Base-by-base conservation (phyloP, 2,888 invertebrate species). In the Agonopterix heracliana region DNA sequence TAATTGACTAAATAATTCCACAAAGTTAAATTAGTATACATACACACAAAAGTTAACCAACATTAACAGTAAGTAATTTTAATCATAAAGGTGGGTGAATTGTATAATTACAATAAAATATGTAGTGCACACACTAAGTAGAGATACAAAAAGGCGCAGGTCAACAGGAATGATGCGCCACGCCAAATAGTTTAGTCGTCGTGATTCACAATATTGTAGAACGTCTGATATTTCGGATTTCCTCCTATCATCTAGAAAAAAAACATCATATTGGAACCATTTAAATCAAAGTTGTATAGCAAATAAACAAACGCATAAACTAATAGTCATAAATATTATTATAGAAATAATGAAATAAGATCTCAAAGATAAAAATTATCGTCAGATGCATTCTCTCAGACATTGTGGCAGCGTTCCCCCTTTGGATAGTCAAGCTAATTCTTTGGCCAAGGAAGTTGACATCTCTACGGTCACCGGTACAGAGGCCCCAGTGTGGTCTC, bases 81-180 rank as follows among this genome's bases (percentile, higher is more conserved):
- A 41, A 41, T n/a, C 43, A 17, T 44, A 35, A 11, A 47, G 26
- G 26, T 47, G 47, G 8, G 43, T 47, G 9, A 47, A 44, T 12
- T 47, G 47, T 12, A 47, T n/a, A 11, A 47, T 8, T 12, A 47
- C 47, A 26, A 47, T 47, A 38, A 47, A 47, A 38, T 47, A 47
- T 2, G 47, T 38, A 36, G 35, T 38, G 14, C 43, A 47, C 9
- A 47, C 2, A 10, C 36, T 44, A 10, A 43, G 38, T 4, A 47
- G 9, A 38, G 47, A 43, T 11, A 47, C 4, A 4, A 47, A 3
- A n/a, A 35, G 47, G 2, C 26, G 35, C 3, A 8, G 8, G 9
- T 47, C 47, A 11, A 44, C 14, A 8, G 47, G 47, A 12, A 47
- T 38, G 38, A 47, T 11, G 9, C 47, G 43, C 12, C 34, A 26